Evolutionary conservation across 2,888 invertebrate genomes (phyloP).

Genomic region (Heliconius sara): DNA sequence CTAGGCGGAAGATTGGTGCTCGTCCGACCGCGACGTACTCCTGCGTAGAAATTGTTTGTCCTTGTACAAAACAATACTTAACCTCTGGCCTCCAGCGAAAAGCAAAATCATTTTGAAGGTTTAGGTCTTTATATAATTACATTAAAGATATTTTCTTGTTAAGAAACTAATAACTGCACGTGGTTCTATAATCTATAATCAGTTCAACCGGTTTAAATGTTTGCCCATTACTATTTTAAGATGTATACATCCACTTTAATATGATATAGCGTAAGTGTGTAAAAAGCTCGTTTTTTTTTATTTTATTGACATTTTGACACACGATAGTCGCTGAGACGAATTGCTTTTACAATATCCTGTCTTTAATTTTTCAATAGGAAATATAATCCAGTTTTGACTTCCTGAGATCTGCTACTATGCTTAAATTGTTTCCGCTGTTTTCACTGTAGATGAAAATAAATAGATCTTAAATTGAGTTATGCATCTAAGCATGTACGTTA

Average conservation of each 20-base stretch:
- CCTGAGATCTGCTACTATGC: conserved; percentile 46
- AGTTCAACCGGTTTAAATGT: conserved; percentile 1
- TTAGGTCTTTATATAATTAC: not conserved
- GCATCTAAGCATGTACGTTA: not conserved
- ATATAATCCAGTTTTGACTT: conserved; percentile 46
- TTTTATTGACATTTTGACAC: conserved; percentile 38
- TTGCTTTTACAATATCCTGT: conserved; percentile 45
- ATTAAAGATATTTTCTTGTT: not conserved
- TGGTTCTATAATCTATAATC: conserved; percentile 8
- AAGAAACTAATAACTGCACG: not conserved
- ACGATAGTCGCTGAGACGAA: conserved; percentile 31
- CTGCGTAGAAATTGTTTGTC: conserved; percentile 82
- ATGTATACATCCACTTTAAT: conserved; percentile 1
- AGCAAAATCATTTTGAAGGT: conserved; percentile 22
- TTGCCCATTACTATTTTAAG: conserved; percentile 9
- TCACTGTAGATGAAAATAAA: conserved; percentile 41
- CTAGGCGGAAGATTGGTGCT: conserved; percentile 76
- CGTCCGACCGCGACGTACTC: conserved; percentile 69
- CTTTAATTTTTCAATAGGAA: conserved; percentile 46
- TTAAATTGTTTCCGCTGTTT: conserved; percentile 43
- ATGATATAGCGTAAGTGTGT: not conserved
- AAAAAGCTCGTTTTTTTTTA: conserved; percentile 9
- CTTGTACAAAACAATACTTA: conserved; percentile 65
- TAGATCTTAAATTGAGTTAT: conserved; percentile 15
- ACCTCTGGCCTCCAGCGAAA: conserved; percentile 65